These are phyloP conservation scores for Periophthalmodon schlosseri DNA, from an alignment of 2,113 vertebrate species.

Conservation along the genomic window DNA sequence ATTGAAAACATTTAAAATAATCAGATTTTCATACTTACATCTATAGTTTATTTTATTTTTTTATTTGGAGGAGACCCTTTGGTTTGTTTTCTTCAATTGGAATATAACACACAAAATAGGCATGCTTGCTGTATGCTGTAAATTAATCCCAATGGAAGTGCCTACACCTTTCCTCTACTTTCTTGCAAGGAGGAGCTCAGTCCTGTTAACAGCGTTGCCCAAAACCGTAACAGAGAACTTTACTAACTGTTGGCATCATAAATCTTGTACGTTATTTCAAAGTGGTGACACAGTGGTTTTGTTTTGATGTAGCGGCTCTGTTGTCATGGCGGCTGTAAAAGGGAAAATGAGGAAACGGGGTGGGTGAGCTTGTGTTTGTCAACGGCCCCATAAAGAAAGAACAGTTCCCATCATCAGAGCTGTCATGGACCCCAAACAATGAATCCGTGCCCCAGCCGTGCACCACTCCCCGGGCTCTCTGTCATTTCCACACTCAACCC, in stretches of 20 bases:
- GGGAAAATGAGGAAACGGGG: slow-evolving; percentile 11
- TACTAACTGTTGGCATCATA: background rate
- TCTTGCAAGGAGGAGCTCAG: background rate
- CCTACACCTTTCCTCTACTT: background rate
- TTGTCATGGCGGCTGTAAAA: slow-evolving; percentile 12
- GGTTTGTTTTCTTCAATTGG: background rate
- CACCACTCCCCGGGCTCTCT: slow-evolving; percentile 44
- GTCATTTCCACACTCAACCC: slow-evolving; percentile 56
- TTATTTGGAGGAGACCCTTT: no score
- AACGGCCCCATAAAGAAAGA: slow-evolving; percentile 26
- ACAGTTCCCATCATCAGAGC: slow-evolving; percentile 29
- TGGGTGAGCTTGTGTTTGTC: slow-evolving; percentile 34
- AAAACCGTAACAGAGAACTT: background rate
- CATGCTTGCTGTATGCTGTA: background rate
- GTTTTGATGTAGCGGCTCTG: background rate
- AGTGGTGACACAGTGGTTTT: background rate
- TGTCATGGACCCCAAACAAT: slow-evolving; percentile 50
- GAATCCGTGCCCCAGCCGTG: slow-evolving; percentile 33
- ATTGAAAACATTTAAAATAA: background rate
- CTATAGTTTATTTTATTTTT: background rate
- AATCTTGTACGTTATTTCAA: background rate
- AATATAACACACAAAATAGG: background rate
- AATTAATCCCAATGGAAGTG: background rate
- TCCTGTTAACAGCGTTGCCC: background rate
- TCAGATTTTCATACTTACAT: background rate